Percentiles rank a stretch among this genome's conserved stretches.
phyloP scores from a whole-genome alignment of 2,797 vertebrate species.

The Myotis vivesi region DNA sequence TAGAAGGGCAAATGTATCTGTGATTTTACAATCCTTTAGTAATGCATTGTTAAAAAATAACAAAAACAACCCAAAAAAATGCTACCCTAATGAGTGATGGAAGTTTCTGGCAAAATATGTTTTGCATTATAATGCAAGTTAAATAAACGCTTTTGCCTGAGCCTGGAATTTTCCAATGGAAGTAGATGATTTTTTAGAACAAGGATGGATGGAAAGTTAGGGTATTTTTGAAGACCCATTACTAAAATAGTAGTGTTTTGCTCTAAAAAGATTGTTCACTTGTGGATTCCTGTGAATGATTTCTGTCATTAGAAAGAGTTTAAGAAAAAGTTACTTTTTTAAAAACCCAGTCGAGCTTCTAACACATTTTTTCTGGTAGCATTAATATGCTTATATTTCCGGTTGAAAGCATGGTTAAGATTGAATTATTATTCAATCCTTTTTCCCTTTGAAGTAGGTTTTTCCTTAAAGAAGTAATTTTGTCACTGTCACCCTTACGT shows the following conservation, averaged over 20 bases:
- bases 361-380: slow-evolving; percentile 34
- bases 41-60: slow-evolving; percentile 4
- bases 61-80: not conserved
- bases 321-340: slow-evolving; percentile 48
- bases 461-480: slow-evolving; percentile 68
- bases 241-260: slow-evolving; percentile 48
- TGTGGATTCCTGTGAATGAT: slow-evolving; percentile 41
- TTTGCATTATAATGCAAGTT: slow-evolving; percentile 26
- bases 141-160: slow-evolving; percentile 48
- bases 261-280: not conserved
- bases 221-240: slow-evolving; percentile 68
- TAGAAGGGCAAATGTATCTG: not conserved
- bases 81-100: not conserved
- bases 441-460: slow-evolving; percentile 41
- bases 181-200: slow-evolving; percentile 51
- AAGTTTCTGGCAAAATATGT: slow-evolving; percentile 12
- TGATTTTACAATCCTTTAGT: not conserved
- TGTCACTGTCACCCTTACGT: slow-evolving; percentile 60
- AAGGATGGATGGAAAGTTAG: slow-evolving; percentile 58
- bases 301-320: slow-evolving; percentile 57
- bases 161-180: slow-evolving; percentile 58
- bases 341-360: slow-evolving; percentile 17
- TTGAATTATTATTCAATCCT: slow-evolving; percentile 18
- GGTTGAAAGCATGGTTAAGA: slow-evolving; percentile 59
- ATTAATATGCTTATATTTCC: slow-evolving; percentile 59